Conservation (phyloP, 2,888 invertebrate species). For the Microdon myrmicae region DNA sequence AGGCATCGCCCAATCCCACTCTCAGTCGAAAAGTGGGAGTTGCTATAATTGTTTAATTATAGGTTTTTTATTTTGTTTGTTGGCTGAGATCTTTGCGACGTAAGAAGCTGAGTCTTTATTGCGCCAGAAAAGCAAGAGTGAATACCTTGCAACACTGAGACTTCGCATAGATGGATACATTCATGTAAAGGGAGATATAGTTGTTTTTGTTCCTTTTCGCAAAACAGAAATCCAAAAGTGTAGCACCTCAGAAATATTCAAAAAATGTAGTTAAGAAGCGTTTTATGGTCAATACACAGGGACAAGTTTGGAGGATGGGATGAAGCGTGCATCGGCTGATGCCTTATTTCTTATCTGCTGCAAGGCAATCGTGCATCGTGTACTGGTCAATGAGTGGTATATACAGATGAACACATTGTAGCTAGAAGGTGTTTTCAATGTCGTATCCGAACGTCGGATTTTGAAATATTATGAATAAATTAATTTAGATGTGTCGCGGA, state of each 20-base stretch:
- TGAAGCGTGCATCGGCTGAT: slow-evolving; percentile 59
- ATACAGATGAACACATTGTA: slow-evolving; percentile 44
- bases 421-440: slow-evolving; percentile 38
- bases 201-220: slow-evolving; percentile 3
- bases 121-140: slow-evolving; percentile 36
- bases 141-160: slow-evolving; percentile 3
- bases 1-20: slow-evolving; percentile 60
- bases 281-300: slow-evolving; percentile 1
- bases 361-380: slow-evolving; percentile 64
- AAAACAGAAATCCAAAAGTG: slow-evolving; percentile 2
- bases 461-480: slow-evolving; percentile 41
- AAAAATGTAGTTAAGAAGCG: slow-evolving; percentile 27
- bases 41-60: slow-evolving; percentile 68
- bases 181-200: slow-evolving; percentile 12
- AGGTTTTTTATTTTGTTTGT: slow-evolving; percentile 62
- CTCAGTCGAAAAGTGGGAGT: slow-evolving; percentile 67
- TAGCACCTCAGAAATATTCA: slow-evolving; percentile 34
- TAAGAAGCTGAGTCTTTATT: slow-evolving; percentile 32
- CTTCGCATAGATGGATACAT: slow-evolving; percentile 6
- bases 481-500: slow-evolving; percentile 46
- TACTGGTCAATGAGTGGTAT: slow-evolving; percentile 45
- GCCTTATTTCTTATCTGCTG: slow-evolving; percentile 57
- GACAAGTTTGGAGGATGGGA: slow-evolving; percentile 52
- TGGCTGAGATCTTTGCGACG: slow-evolving; percentile 59
- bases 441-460: slow-evolving; percentile 11